Evolutionary conservation across 2,888 invertebrate species (phyloP), one percentile per base, ranked within the genome.

Genomic region (Stomorhina lunata): DNA sequence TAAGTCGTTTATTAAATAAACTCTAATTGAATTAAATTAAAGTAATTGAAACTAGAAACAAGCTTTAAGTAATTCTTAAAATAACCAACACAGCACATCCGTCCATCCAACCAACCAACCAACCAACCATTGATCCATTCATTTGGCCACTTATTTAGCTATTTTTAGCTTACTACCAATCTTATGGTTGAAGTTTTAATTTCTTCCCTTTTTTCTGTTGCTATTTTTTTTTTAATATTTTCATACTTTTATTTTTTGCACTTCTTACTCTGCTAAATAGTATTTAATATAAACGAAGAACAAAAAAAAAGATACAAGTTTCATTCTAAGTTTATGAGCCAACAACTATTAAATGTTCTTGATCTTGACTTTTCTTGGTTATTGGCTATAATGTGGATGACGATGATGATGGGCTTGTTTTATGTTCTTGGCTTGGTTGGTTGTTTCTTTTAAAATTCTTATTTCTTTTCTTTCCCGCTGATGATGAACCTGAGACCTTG

Each of bases 401-500:
- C n/a, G 34, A 29, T 65, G 25, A 12, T 34, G n/a, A 4, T 4
- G 29, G 17, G 45, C 9, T 66, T 57, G 63, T 40, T 25, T 61
- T 37, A 34, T 50, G 50, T 50, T 57, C 29, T 50, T 61, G 59
- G 9, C 9, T n/a, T n/a, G 2, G 40, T 53, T 75, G 27, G 27
- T 48, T 71, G 9, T 69, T 29, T 37, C 25, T 48, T 48, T 61
- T 50, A 7, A n/a, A 59, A n/a, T 22, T 53, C 15, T 40, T 7
- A 6, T 17, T 61, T 72, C 10, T 68, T 66, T 50, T 69, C 27
- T 59, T 72, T 63, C 40, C 79, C 81, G 81, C 69, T 45, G 81
- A 20, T 79, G 80, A 86, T 88, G 89, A 89, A 90, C 88, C 89
- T 88, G 88, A 90, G 91, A 91, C 91, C 91, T 91, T 91, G 91